Base-by-base conservation (phyloP, 2,888 invertebrate species). In the Anagyrus pseudococci region DNA sequence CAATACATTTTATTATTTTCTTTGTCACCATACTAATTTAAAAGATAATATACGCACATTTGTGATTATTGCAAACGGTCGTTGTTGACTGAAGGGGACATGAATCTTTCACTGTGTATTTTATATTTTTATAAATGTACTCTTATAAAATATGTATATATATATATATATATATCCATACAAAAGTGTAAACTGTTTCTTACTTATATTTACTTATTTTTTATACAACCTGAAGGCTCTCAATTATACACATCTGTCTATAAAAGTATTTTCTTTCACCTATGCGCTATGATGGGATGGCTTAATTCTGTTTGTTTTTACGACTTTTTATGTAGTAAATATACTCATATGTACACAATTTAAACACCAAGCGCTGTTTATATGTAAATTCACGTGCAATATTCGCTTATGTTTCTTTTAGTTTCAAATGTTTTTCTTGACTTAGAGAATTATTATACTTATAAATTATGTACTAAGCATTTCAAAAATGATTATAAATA, bases 401-500 rank as follows among this genome's bases (percentile, higher is more conserved):
- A 41, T 48, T 33, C 48, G 41, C 43, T 52, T 37, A 23, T 19
- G 7, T 46, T 37, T 25, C 6, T 50, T 44, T 37, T 55, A 46
- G 19, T 47, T 58, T 17, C 25, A 20, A 1, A 22, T 46, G 8
- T 50, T 7, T 59, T 50, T 55, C 20, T 49, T 50, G 54, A 22
- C 43, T 50, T 58, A 47, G 56, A 49, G 15, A 22, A 47, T 17
- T 26, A 49, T 33, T 23, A 6, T 46, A 37, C 26, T n/a, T 41
- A 40, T 6, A 58, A 23, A 49, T 37, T 55, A 56, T 64, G 59
- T 60, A 64, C 23, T 52, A 33, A 50, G 17, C 22, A 47, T 19
- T 59, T n/a, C 17, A 46, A 2, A 46, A 52, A 52, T 59, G 25
- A 56, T 64, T 64, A 25, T 64, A 19, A 64, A 64, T 60, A 64